phyloP scores from a whole-genome alignment of 92 coral and sea anemone genomes.

The Palythoa grandis region DNA sequence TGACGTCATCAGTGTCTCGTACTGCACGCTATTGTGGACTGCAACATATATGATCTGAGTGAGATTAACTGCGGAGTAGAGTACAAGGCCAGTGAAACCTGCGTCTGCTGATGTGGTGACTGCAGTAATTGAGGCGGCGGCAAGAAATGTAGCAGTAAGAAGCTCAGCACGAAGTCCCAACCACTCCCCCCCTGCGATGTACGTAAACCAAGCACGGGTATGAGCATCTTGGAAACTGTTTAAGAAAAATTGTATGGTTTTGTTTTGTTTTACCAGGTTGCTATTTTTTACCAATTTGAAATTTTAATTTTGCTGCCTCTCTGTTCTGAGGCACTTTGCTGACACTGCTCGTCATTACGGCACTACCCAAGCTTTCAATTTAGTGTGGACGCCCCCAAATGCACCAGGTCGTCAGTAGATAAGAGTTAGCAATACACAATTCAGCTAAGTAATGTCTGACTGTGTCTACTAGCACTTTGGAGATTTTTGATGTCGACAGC shows the following conservation, averaged over 20 bases:
- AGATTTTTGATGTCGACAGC: no score
- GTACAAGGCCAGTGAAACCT: slow-evolving; percentile 34
- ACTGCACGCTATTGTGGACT: slow-evolving; percentile 40
- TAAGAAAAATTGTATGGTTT: not conserved
- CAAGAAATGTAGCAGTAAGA: slow-evolving; percentile 35
- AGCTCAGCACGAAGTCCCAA: slow-evolving; percentile 38
- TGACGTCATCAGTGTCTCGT: slow-evolving; percentile 43
- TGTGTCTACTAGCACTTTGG: no score
- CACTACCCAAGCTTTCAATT: no score
- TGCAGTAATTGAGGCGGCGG: slow-evolving; percentile 34
- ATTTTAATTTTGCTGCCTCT: not conserved
- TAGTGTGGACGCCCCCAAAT: no score
- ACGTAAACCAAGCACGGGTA: slow-evolving; percentile 37
- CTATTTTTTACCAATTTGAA: not conserved
- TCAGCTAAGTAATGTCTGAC: no score
- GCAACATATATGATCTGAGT: slow-evolving; percentile 43
- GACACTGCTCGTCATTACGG: no score
- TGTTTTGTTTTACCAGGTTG: not conserved
- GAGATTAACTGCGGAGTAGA: slow-evolving; percentile 44
- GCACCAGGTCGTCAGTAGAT: no score
- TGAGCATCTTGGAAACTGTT: slow-evolving; percentile 35
- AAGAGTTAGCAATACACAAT: no score
- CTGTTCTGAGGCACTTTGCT: not conserved
- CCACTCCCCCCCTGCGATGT: slow-evolving; percentile 43
- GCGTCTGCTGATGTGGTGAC: slow-evolving; percentile 48